phyloP scores from a whole-genome alignment of 2,113 vertebrate species.

The Tachuris rubrigastra region DNA sequence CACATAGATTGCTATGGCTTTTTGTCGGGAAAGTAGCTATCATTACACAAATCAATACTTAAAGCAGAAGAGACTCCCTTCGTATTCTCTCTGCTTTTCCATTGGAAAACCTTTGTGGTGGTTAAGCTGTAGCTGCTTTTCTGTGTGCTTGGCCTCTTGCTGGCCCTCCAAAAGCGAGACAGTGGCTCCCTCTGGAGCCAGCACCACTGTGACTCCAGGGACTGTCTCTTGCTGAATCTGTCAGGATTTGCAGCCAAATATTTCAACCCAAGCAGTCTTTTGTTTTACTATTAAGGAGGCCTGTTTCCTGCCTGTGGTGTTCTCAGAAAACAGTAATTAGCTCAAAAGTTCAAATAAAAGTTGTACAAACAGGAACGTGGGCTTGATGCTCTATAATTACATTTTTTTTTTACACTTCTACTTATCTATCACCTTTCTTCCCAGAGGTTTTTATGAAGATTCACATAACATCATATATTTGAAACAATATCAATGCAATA shows the following conservation, averaged over 20 bases:
- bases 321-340: not conserved
- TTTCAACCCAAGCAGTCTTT: not conserved
- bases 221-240: not conserved
- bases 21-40: not conserved
- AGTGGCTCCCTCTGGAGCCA: constrained; percentile 69
- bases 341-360: not conserved
- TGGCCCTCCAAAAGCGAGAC: constrained; percentile 32
- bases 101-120: not conserved
- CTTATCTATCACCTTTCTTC: not conserved
- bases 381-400: not conserved
- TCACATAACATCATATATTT: not conserved
- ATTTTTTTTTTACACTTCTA: not conserved
- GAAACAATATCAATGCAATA: not conserved
- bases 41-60: not conserved
- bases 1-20: not conserved
- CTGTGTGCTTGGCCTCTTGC: not conserved
- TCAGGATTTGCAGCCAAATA: not conserved
- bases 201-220: not conserved
- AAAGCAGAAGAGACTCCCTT: not conserved
- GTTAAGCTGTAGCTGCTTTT: not conserved
- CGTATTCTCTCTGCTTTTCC: not conserved
- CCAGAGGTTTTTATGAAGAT: not conserved
- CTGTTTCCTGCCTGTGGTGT: not conserved
- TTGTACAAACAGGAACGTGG: not conserved
- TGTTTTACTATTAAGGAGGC: not conserved